These are phyloP conservation scores for Lophius piscatorius DNA, from an alignment of 2,113 vertebrate genomes.

Conservation along the genomic window DNA sequence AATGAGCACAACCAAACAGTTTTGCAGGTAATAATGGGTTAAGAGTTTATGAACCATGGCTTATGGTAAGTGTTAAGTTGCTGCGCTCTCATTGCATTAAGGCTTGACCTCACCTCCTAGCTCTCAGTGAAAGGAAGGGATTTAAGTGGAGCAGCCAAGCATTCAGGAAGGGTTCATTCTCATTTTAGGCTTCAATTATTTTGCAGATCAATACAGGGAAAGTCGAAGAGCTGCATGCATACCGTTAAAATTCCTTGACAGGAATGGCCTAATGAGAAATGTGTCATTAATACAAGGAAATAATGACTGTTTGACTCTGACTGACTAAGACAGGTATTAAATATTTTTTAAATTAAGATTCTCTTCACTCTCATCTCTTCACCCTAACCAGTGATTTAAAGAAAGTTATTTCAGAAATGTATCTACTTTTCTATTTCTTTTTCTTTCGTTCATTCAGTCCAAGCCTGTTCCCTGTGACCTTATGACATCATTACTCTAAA, in stretches of 20 bases:
- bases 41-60: slow-evolving; percentile 52
- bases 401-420: slow-evolving; percentile 26
- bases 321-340: too few relatives aligned
- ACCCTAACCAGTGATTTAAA: slow-evolving; percentile 34
- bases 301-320: too few relatives aligned
- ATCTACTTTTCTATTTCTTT: slow-evolving; percentile 34
- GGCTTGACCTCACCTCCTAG: slow-evolving; percentile 40
- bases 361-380: background rate
- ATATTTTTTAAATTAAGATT: slow-evolving; percentile 6
- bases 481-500: slow-evolving; percentile 78
- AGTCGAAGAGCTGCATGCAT: slow-evolving; percentile 16
- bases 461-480: slow-evolving; percentile 79
- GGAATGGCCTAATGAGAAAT: too few relatives aligned
- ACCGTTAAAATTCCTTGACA: background rate
- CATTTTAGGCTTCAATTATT: slow-evolving; percentile 37
- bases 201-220: slow-evolving; percentile 17
- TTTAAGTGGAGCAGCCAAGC: slow-evolving; percentile 23
- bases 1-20: too few relatives aligned
- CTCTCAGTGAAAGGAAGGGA: slow-evolving; percentile 37
- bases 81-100: slow-evolving; percentile 28
- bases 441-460: slow-evolving; percentile 62
- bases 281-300: too few relatives aligned
- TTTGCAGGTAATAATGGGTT: slow-evolving; percentile 42
- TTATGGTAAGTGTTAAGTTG: slow-evolving; percentile 64
- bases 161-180: slow-evolving; percentile 29